Base-by-base conservation (phyloP, 1,140 invertebrate genomes). In the Dryas iulia region DNA sequence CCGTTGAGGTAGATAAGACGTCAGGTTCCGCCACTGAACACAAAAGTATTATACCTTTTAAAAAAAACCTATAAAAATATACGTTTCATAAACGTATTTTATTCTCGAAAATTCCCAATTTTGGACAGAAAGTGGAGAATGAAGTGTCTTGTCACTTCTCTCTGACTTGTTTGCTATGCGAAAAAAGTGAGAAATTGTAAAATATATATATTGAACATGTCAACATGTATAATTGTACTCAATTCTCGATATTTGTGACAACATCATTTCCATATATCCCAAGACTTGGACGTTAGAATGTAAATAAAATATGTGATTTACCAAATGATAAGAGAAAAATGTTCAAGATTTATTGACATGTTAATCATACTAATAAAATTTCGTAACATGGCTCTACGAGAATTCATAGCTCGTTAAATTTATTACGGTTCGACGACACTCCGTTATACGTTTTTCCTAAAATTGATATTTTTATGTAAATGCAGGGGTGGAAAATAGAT, bases 351-450 rank as follows among this genome's bases (percentile, higher is more conserved):
- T 47, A 61, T 61, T 26, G 59, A 61, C n/a, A 39, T 60, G 59
- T 61, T 61, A 61, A 61, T 47, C 59, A 25, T 47, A 47, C 59
- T 47, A 61, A 61, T 61, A 61, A 52, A 61, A 61, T 61, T 47
- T 14, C 59, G 35, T 47, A 14, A 61, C 12, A 21, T 47, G 33
- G 33, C 3, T 8, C 39, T 25, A 61, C 59, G 39, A 28, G 33
- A 26, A 61, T 47, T 61, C 33, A 61, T 61, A 39, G 11, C 4
- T 47, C 59, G 35, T 61, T 47, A 61, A 39, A 61, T 39, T 61
- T 47, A 60, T 39, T 61, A 61, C 59, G 35, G 59, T 24, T 61
- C 33, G 25, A 14, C n/a, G 23, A 47, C 7, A 8, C 24, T 47
- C 8, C 24, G 7, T 61, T 47, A 47, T 47, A 47, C 14, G 14